phyloP scores from a whole-genome alignment of 2,113 vertebrate genomes.

The Oceanodroma tethys region DNA sequence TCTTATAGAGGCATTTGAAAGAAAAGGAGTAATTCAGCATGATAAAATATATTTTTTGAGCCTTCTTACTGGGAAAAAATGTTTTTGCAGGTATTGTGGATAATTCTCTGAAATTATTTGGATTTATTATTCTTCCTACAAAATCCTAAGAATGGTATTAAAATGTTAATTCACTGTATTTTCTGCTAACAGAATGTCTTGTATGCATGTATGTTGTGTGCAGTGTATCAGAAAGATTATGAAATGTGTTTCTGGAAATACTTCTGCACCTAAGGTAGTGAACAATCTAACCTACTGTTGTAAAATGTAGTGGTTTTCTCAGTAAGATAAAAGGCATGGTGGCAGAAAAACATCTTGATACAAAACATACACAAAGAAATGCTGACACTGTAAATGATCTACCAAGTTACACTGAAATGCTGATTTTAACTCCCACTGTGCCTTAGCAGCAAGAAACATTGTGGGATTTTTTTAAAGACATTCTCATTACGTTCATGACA shows the following conservation, averaged over 20 bases:
- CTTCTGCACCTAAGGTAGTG: neutral
- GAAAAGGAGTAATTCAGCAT: neutral
- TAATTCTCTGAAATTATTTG: neutral
- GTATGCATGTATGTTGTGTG: neutral
- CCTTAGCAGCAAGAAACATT: neutral
- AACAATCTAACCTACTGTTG: neutral
- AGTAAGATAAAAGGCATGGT: neutral
- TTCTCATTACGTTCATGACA: neutral
- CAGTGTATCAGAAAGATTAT: neutral
- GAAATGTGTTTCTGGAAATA: neutral
- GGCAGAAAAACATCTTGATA: neutral
- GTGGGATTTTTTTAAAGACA: neutral
- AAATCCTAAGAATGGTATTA: neutral
- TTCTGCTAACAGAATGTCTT: neutral
- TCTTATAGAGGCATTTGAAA: neutral
- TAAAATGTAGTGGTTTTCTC: neutral
- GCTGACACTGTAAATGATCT: neutral
- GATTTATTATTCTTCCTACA: neutral
- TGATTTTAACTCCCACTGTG: neutral
- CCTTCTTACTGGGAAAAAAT: neutral
- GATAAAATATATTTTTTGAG: neutral
- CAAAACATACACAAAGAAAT: neutral
- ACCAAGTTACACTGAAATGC: neutral
- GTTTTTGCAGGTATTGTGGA: neutral
- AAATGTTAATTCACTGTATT: neutral